Evolutionary conservation across 2,113 vertebrate species (phyloP), one percentile per base, ranked within the genome.

Genomic region (Trichechus manatus): DNA sequence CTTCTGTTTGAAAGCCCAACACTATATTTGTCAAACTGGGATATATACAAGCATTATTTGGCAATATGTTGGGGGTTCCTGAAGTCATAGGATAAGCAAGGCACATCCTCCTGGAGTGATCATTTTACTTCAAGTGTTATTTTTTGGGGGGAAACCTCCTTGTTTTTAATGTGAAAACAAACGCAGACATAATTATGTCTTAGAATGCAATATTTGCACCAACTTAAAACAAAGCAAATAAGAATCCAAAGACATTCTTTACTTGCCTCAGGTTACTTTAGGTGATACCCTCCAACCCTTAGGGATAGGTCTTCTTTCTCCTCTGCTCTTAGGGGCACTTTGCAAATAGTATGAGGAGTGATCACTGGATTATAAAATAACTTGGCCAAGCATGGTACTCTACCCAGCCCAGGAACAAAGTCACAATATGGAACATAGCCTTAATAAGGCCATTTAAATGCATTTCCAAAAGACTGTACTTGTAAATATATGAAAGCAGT

Each of bases 1-100:
- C 72, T 86, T 95, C 64, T 94, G 31, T 79, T 70, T 83, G 86
- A 84, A 94, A 90, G 36, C 22, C 53, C 63, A 88, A 91, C 22
- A 70, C 31, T 64, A 2, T 74, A 88, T 94, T 93, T 91, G 82
- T 96, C 75, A 90, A 31, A 42, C 5, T 50, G 39, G 36, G 20
- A 4, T 47, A 89, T 25, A 59, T 5, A 89, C 5, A 36, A 87
- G 66, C 36, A 81, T 53, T 59, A 89, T 10, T 59, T 95, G 87
- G 61, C 61, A 96, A 72, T 77, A 86, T 82, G 15, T 0, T 70
- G 64, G 14, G 27, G 64, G 3, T 81, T 39, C 19, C 3, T 47
- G 59, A 97, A 81, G 47, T 42, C 33, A 68, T 4, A 74, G 59
- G 75, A 89, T 44, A 86, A 83, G 61, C 9, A 89, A 89, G 33